Base-by-base conservation (phyloP, 2,888 invertebrate species). In the Lycaena phlaeas region DNA sequence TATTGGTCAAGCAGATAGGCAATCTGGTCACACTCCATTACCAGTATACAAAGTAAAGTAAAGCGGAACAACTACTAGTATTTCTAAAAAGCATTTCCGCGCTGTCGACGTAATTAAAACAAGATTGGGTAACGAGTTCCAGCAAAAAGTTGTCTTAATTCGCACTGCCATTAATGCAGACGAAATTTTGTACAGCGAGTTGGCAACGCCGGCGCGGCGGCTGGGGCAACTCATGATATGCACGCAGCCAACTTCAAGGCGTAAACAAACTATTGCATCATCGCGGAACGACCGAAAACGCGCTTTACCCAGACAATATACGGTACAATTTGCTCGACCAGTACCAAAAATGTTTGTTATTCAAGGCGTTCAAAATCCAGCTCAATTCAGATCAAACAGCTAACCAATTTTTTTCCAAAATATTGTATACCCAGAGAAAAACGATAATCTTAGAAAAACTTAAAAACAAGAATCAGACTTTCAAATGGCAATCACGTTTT, bases 211-310 rank as follows among this genome's bases (percentile, higher is more conserved):
- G 46, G 36, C 43, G 27, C 61, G 46, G 36, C 43, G 27, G 42
- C 49, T n/a, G n/a, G n/a, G n/a, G n/a, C n/a, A 46, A 49, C 45
- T 48, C 51, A 36, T 43, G n/a, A 46, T 46, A 50, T 51, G 51
- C 52, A 53, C 53, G 52, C 50, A 53, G 55, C 62, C n/a, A 60
- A 68, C 63, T 68, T 53, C 47, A 57, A 61, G 61, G 64, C 63
- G 77, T 76, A 78, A 79, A 78, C 77, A 79, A 73, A 77, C 65
- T 61, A 64, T 78, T 81, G 70, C 77, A 77, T 78, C 79, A 81
- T 59, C 50, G 27, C 42, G 18, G 38, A 44, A 44, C 53, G 54
- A 41, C 52, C 61, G 37, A 71, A 65, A 65, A 47, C 56, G 52
- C 43, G 61, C 68, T 63, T 57, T 63, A 67, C 50, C 37, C 9